A percentile compares a stretch with the other conserved stretches of the same genome.
Evolutionary conservation across 2,888 invertebrate genomes (phyloP).

Genomic region (Epinotia ramella): DNA sequence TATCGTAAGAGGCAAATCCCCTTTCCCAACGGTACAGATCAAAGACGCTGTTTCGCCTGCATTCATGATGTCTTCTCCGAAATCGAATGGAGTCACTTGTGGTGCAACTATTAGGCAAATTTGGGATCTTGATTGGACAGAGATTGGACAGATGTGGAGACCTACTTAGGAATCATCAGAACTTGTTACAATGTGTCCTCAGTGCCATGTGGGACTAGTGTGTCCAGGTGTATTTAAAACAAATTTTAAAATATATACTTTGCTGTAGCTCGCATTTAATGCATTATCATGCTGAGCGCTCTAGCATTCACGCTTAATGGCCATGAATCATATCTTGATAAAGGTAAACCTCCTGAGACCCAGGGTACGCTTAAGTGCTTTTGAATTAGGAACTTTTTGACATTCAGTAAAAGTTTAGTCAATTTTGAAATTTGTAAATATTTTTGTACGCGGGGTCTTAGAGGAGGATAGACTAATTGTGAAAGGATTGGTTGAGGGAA

Average conservation of each 20-base stretch:
- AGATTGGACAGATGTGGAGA: neutral
- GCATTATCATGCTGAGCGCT: neutral
- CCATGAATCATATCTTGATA: neutral
- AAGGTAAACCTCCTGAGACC: too few relatives aligned
- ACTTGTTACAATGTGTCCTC: neutral
- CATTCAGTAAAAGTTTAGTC: too few relatives aligned
- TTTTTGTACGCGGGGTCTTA: too few relatives aligned
- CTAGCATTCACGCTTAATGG: neutral
- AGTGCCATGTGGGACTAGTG: too few relatives aligned
- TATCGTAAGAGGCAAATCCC: conserved; percentile 89
- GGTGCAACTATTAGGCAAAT: conserved; percentile 87
- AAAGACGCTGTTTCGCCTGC: conserved; percentile 90
- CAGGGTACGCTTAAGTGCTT: too few relatives aligned
- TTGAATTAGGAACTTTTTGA: too few relatives aligned
- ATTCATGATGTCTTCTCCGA: conserved; percentile 90
- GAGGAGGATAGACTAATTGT: conserved; percentile 74
- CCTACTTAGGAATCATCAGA: neutral
- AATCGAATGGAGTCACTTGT: conserved; percentile 91
- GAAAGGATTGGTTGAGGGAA: conserved; percentile 87
- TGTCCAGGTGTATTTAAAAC: neutral
- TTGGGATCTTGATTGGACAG: conserved; percentile 32
- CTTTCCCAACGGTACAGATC: conserved; percentile 89
- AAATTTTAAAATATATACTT: neutral
- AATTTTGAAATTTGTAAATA: too few relatives aligned
- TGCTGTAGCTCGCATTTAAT: neutral